Base-by-base conservation (phyloP, 1,140 invertebrate genomes). In the Ericerus pela region DNA sequence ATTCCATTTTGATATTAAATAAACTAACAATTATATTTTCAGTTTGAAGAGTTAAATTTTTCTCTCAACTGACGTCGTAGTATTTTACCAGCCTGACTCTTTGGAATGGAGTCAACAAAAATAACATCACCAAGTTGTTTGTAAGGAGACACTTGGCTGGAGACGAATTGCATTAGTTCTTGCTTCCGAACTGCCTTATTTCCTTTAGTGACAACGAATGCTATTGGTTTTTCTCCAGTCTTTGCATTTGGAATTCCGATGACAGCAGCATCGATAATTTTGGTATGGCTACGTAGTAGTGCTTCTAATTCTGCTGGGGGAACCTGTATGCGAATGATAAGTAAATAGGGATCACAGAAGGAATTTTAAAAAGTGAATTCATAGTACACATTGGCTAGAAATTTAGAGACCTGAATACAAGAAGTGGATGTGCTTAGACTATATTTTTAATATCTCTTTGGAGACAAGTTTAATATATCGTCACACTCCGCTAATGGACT, bases 11-110 rank as follows among this genome's bases (percentile, higher is more conserved):
- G n/a, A n/a, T n/a, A n/a, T n/a, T n/a, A n/a, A n/a, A n/a, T n/a
- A n/a, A n/a, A n/a, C n/a, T n/a, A n/a, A n/a, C n/a, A n/a, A n/a
- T n/a, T n/a, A n/a, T n/a, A n/a, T n/a, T n/a, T n/a, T n/a, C n/a
- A n/a, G n/a, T n/a, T n/a, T n/a, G n/a, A n/a, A n/a, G 41, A 24
- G 20, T 24, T 4, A 53, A 61, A 59, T 26, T n/a, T n/a, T n/a
- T 62, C 70, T 59, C 75, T 76, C 56, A 85, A 67, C 18, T 74
- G 67, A 60, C 73, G 73, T 59, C 82, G 74, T 52, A 88, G 66
- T 59, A 86, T 85, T 73, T 88, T 88, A 30, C 85, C 85, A 0
- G 79, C 73, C 0, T 77, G 64, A 63, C 75, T 83, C 67, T 84
- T 87, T 3, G 85, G 84, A 62, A 89, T 82, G 52, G 72, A 68